Conservation (phyloP, 2,888 invertebrate genomes). For the Flabesymbios commensalis region DNA sequence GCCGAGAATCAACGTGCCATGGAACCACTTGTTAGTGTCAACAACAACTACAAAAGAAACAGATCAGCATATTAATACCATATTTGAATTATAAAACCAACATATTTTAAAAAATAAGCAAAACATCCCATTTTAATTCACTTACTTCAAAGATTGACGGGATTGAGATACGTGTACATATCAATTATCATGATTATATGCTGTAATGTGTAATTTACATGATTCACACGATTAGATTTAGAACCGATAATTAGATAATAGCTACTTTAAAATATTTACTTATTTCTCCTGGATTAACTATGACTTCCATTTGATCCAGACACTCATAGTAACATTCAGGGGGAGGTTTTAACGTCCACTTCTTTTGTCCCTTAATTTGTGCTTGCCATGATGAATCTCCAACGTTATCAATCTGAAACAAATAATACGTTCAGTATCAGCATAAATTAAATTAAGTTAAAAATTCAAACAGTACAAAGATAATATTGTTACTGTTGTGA, state of each 20-base stretch:
- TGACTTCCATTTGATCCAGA: constrained; percentile 68
- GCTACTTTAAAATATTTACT: constrained; percentile 70
- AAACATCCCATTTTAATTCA: neutral
- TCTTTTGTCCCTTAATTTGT: constrained; percentile 84
- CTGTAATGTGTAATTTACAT: too few relatives aligned
- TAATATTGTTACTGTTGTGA: too few relatives aligned
- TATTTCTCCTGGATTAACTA: constrained; percentile 85
- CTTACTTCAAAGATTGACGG: too few relatives aligned
- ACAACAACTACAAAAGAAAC: constrained; percentile 74
- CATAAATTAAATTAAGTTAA: too few relatives aligned
- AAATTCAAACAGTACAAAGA: too few relatives aligned
- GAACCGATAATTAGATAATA: too few relatives aligned
- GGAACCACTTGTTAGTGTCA: constrained; percentile 96
- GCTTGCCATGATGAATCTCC: constrained; percentile 96
- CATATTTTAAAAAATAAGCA: neutral
- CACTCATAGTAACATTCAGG: constrained; percentile 88
- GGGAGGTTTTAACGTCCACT: constrained; percentile 88
- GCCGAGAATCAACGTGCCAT: constrained; percentile 84
- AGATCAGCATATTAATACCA: neutral
- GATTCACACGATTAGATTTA: too few relatives aligned
- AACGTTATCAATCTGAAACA: constrained; percentile 85
- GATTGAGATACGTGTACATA: too few relatives aligned
- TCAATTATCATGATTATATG: too few relatives aligned
- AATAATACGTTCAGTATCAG: too few relatives aligned
- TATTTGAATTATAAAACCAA: neutral